A percentile compares a stretch with the other conserved stretches of the same genome.
Evolutionary conservation across 2,113 vertebrate species (phyloP).

Genomic region (Panthera leo): DNA sequence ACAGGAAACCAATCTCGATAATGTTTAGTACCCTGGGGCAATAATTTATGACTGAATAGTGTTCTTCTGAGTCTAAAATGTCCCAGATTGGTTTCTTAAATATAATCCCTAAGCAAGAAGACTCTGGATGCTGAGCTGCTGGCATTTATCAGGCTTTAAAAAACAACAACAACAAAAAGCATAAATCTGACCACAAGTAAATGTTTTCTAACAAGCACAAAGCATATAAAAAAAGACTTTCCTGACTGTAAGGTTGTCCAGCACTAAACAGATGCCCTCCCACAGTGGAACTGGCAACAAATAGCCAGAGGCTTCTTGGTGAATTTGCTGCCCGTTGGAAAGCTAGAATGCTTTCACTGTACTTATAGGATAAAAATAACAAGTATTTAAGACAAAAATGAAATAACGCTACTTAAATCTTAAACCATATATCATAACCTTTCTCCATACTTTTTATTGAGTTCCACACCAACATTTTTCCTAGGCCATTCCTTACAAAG

Average conservation of each 20-base stretch:
- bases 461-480: background rate
- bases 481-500: background rate
- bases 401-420: background rate
- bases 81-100: background rate
- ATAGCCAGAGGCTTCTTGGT: background rate
- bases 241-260: background rate
- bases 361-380: background rate
- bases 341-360: background rate
- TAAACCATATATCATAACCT: background rate
- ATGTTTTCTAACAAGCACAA: background rate
- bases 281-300: too few relatives aligned
- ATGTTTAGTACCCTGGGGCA: background rate
- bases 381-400: background rate
- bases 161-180: background rate
- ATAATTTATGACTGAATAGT: background rate
- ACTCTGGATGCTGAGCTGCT: background rate
- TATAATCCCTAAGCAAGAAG: background rate
- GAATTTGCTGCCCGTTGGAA: background rate
- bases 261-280: background rate
- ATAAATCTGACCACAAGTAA: conserved; percentile 12
- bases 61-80: background rate
- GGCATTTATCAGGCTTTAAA: background rate
- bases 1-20: background rate
- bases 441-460: background rate
- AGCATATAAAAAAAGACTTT: background rate